Evolutionary conservation across 2,113 vertebrate genomes (phyloP), one percentile per base, ranked within the genome.

Genomic region (Bombycilla garrulus): DNA sequence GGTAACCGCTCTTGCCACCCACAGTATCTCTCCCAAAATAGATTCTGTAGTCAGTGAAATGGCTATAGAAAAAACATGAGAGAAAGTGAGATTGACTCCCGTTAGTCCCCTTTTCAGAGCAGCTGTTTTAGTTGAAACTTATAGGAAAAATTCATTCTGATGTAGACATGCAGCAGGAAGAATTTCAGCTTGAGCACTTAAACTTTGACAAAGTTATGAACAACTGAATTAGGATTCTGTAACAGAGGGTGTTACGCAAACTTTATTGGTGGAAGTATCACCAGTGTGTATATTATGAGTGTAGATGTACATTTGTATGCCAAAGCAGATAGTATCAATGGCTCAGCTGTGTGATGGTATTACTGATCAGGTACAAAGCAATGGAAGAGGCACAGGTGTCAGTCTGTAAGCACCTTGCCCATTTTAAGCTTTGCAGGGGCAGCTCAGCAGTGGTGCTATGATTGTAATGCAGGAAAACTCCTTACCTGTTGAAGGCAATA

Each of bases 41-140:
- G 40, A 25, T 80, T 69, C 23, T n/a, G n/a, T n/a, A n/a, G n/a
- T 54, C 29, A 29, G 25, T 80, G 31, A 77, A 95, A 85, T 33
- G 15, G 22, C 47, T 67, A 2, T 24, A 56, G 62, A 48, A 78
- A 91, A 74, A 86, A 66, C 4, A 7, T 5, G 12, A 19, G 23
- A 24, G 3, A 67, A 81, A 81, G 45, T 69, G 62, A 80, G 15
- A 50, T 28, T 76, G 20, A 18, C 79, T n/a, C 10, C 31, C 36
- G 81, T 79, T 48, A 76, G 54, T 45, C 14, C 19, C 7, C 6
- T 81, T 70, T 81, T 87, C 42, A 53, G 31, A 85, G 77, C 58
- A 95, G 81, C 84, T 94, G 18, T 94, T 95, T 82, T 65, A 72
- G 11, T 61, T 94, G 66, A 91, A 92, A 92, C 35, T 82, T 65